Base-by-base conservation (phyloP, 2,113 vertebrate species). In the Cottus gobio region DNA sequence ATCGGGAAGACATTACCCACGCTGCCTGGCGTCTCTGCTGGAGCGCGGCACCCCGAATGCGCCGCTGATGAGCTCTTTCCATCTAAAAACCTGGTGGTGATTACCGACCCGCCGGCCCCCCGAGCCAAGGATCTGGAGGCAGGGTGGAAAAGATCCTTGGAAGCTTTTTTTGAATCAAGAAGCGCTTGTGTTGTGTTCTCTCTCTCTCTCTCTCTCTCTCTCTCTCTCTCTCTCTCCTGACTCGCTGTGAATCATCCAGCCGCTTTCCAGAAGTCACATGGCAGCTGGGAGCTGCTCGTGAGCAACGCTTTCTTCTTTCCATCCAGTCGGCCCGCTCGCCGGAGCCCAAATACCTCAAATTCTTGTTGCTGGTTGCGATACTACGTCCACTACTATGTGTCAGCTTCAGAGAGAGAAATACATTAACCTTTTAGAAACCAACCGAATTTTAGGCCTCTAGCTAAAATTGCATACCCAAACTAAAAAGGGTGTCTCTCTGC, bases 71-170 rank as follows among this genome's bases (percentile, higher is more conserved):
- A 83, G 75, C 82, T 88, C 76, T 93, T 92, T 93, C 92, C 91
- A 88, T 87, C 22, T 75, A 77, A 80, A 90, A 90, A 90, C 78
- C 90, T 90, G 91, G 84, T 88, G 90, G 80, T 89, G 87, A 93
- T 93, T 92, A 90, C 79, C 4, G 39, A 39, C 75, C 69, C 39
- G 11, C 28, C 8, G 67, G 80, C 12, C 34, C 44, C 10, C 34
- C 46, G 39, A 37, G 89, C 88, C 88, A 87, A 80, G 82, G 83
- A 80, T 85, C 73, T 83, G 79, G 71, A 80, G 65, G 57, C 58
- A 77, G 75, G 69, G 66, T 78, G 84, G 86, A 88, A 89, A 90
- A 86, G 83, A 81, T 44, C 77, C 76, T 89, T 78, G 69, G 75
- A 71, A 86, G 85, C 82, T 89, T 85, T 87, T 83, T 54, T 79